Conservation (phyloP, 2,113 vertebrate species). For the Pterocles burchelli region DNA sequence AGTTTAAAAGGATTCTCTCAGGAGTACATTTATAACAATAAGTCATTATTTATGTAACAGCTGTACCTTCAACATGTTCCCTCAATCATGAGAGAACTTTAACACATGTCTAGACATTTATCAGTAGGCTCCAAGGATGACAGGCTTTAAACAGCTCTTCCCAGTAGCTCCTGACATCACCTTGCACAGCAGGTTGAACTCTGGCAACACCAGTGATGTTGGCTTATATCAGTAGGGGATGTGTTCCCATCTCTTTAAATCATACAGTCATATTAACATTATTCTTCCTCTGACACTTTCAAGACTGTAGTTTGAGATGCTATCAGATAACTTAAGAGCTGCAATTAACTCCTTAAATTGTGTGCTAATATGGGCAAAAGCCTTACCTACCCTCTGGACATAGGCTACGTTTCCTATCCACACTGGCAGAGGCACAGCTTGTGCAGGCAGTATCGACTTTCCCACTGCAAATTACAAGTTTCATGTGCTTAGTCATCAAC, state of each 20-base stretch:
- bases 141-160: not conserved
- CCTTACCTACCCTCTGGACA: not conserved
- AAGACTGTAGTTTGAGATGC: not conserved
- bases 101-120: not conserved
- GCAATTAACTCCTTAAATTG: constrained; percentile 12
- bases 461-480: not conserved
- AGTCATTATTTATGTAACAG: not conserved
- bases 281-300: constrained; percentile 29
- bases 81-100: not conserved
- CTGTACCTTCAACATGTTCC: not conserved
- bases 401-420: not conserved
- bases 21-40: not conserved
- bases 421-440: not conserved
- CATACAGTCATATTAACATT: not conserved
- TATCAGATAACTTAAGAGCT: not conserved
- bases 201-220: not conserved
- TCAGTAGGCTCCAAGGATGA: not conserved
- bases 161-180: not conserved
- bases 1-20: not conserved
- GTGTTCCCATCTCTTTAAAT: not conserved
- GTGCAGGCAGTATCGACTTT: not conserved
- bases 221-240: not conserved
- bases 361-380: not conserved
- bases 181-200: not conserved
- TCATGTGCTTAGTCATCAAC: not conserved